Conservation (phyloP, 2,888 invertebrate species). For the Limenitis camilla region DNA sequence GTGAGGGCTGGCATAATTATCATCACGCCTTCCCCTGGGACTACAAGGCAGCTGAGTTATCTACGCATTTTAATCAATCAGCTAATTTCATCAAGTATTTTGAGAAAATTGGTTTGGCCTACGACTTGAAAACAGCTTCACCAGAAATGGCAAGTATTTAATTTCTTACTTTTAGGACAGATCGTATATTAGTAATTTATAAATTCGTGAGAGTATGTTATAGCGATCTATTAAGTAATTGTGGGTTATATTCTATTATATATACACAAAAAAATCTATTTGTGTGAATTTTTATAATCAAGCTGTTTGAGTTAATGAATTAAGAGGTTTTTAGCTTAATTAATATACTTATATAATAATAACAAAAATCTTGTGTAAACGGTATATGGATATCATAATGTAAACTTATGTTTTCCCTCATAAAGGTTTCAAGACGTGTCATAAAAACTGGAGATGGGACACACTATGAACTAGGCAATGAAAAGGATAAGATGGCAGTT, state of each 20-base stretch:
- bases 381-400: neutral
- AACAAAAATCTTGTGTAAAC: too few species aligned
- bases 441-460: constrained; percentile 79
- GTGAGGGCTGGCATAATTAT: constrained; percentile 95
- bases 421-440: constrained; percentile 72
- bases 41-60: constrained; percentile 91
- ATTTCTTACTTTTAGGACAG: too few species aligned
- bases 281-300: too few species aligned
- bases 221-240: too few species aligned
- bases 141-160: too few species aligned
- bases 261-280: too few species aligned
- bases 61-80: constrained; percentile 76
- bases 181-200: too few species aligned
- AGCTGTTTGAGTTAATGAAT: too few species aligned
- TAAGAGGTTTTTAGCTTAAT: too few species aligned
- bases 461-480: constrained; percentile 68
- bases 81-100: constrained; percentile 77
- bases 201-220: too few species aligned
- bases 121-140: constrained; percentile 74
- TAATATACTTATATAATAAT: too few species aligned
- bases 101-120: constrained; percentile 75
- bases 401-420: neutral
- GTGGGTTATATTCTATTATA: too few species aligned
- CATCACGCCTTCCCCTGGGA: constrained; percentile 95
- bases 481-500: constrained; percentile 43